Conservation (phyloP, 2,797 vertebrate species). For the Micrastur ruficollis region DNA sequence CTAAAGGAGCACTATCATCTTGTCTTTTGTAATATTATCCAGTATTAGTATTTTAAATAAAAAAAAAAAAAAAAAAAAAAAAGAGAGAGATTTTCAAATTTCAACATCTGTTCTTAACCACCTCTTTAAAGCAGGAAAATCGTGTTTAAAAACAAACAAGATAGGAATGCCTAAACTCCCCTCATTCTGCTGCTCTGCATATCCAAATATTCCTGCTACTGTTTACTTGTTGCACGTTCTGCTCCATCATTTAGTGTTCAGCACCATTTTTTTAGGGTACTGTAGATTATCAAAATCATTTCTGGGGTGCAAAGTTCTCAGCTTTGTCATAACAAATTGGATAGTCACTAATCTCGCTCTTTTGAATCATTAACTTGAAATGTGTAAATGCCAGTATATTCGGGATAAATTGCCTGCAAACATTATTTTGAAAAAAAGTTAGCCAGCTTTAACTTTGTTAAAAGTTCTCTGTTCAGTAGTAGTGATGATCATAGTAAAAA, state of each 20-base stretch:
- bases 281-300: neutral
- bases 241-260: neutral
- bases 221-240: neutral
- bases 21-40: constrained; percentile 17
- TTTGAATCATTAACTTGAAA: neutral
- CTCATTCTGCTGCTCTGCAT: neutral
- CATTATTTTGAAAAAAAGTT: neutral
- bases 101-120: constrained; percentile 13
- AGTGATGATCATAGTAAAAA: neutral
- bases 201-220: neutral
- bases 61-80: neutral
- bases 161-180: neutral
- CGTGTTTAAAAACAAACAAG: constrained; percentile 16
- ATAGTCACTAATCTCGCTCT: neutral
- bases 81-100: neutral
- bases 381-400: neutral
- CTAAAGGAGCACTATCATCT: neutral
- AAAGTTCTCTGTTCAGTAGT: neutral
- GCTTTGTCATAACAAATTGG: neutral
- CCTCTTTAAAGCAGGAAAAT: neutral
- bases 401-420: neutral
- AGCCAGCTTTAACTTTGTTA: neutral
- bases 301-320: neutral
- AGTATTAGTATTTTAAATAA: constrained; percentile 44
- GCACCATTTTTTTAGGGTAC: neutral